Evolutionary conservation across 1,140 invertebrate genomes (phyloP).

Genomic region (Pemphigus obesinymphae): DNA sequence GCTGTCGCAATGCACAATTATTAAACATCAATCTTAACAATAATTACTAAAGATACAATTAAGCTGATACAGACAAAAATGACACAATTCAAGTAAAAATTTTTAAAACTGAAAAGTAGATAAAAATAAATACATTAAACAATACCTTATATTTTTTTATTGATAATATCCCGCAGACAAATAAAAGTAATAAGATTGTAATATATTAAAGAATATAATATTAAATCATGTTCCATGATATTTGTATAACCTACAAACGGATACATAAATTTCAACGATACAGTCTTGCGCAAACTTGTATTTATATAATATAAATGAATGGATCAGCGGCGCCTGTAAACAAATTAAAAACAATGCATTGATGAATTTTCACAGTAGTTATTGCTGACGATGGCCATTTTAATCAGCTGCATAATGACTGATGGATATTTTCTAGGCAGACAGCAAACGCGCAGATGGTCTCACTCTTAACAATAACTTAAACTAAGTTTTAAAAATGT

Average conservation of each 20-base stretch:
- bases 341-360: slow-evolving; percentile 39
- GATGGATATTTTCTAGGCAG: slow-evolving; percentile 16
- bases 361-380: slow-evolving; percentile 36
- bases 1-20: slow-evolving; percentile 6
- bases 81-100: background rate
- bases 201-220: slow-evolving; percentile 20
- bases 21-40: slow-evolving; percentile 22
- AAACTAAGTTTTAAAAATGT: background rate
- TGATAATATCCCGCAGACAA: slow-evolving; percentile 20
- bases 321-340: slow-evolving; percentile 39
- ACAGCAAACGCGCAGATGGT: slow-evolving; percentile 17
- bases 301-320: slow-evolving; percentile 40
- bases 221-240: background rate
- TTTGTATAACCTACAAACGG: slow-evolving; percentile 33
- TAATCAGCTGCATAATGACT: slow-evolving; percentile 23
- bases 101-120: slow-evolving; percentile 28
- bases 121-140: slow-evolving; percentile 29
- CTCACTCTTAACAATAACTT: background rate
- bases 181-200: slow-evolving; percentile 15
- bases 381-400: slow-evolving; percentile 28
- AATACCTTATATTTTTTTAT: background rate
- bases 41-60: background rate
- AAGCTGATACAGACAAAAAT: background rate
- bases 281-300: slow-evolving; percentile 39
- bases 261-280: slow-evolving; percentile 37